Percentiles rank a stretch among this genome's conserved stretches.
Evolutionary conservation across 2,113 vertebrate species (phyloP).

Genomic region (Pipra filicauda): DNA sequence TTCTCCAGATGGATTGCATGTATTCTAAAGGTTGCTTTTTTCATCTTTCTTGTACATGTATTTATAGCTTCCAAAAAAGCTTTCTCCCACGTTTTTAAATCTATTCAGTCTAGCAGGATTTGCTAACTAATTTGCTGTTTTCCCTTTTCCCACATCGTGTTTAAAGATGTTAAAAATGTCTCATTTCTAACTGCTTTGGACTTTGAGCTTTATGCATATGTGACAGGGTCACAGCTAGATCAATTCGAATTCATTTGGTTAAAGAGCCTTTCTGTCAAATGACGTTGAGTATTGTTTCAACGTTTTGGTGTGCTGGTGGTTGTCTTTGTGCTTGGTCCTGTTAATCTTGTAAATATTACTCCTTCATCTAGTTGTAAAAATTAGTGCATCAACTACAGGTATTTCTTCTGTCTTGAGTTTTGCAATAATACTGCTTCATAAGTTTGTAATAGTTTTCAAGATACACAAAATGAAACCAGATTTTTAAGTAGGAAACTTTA

Average conservation of each 20-base stretch:
- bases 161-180: background rate
- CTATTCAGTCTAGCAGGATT: constrained; percentile 34
- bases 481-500: background rate
- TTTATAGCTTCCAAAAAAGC: constrained; percentile 50
- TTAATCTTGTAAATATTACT: background rate
- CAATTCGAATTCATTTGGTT: background rate
- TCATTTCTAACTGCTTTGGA: background rate
- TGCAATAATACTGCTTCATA: background rate
- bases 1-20: constrained; percentile 55
- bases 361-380: background rate
- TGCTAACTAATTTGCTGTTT: constrained; percentile 35
- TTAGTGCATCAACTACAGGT: background rate
- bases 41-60: constrained; percentile 42
- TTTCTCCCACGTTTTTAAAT: background rate
- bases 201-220: background rate
- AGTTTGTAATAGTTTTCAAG: background rate
- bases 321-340: background rate
- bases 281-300: background rate
- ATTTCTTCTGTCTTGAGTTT: background rate
- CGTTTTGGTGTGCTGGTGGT: background rate
- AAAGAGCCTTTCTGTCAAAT: background rate
- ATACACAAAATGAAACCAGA: background rate
- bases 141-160: background rate
- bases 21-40: constrained; percentile 58
- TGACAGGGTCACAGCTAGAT: background rate